Conservation (phyloP, 2,113 vertebrate species). For the Tor tambroides region DNA sequence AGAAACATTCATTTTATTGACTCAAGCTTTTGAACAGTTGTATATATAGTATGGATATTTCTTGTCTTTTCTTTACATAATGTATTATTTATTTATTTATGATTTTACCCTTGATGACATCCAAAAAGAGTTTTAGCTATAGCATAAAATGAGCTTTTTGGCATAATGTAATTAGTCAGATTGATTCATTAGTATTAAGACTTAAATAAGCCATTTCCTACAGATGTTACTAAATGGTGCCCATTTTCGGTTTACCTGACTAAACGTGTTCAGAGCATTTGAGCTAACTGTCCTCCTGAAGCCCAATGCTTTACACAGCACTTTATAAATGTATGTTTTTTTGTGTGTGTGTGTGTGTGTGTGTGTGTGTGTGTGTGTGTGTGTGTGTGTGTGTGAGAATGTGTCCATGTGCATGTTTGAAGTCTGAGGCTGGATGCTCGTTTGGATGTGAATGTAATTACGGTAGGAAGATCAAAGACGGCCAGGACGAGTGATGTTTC, state of each 20-base stretch:
- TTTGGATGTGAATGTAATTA: constrained; percentile 94
- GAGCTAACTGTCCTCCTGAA: too few relatives aligned
- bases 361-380: constrained; percentile 43
- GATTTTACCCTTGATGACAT: not conserved
- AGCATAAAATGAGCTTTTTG: too few relatives aligned
- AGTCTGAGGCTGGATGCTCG: constrained; percentile 79
- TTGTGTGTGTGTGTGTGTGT: constrained; percentile 51
- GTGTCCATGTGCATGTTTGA: constrained; percentile 66
- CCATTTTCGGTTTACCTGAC: not conserved
- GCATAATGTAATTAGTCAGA: not conserved
- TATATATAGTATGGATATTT: too few relatives aligned
- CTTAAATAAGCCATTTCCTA: not conserved
- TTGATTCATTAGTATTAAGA: not conserved
- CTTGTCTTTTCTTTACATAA: not conserved
- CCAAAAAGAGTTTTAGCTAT: not conserved
- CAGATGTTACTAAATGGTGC: not conserved
- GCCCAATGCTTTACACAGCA: not conserved
- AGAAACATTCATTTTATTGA: too few relatives aligned
- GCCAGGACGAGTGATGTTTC: constrained; percentile 94
- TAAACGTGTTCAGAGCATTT: not conserved
- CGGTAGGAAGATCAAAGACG: constrained; percentile 96
- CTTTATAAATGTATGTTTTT: constrained; percentile 44
- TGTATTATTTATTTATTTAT: not conserved
- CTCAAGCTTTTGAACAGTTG: too few relatives aligned
- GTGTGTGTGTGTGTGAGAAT: constrained; percentile 54